These are phyloP conservation scores for Hirudo medicinalis DNA, from an alignment of 1,140 invertebrate genomes.

Conservation along the genomic window DNA sequence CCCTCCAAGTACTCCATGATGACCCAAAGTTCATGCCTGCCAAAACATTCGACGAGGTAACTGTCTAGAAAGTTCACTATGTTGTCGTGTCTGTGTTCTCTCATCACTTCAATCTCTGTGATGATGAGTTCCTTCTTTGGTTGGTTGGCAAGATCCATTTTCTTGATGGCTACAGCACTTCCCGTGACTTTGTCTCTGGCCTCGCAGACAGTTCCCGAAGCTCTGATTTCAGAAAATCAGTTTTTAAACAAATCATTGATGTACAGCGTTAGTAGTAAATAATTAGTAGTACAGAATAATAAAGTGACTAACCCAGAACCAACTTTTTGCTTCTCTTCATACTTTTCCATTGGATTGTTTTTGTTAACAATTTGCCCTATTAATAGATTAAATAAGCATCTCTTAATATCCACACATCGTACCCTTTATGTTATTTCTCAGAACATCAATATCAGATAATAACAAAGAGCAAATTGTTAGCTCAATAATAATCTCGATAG, in stretches of 20 bases:
- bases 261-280: not conserved
- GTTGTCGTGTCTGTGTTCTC: slow-evolving; percentile 39
- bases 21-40: slow-evolving; percentile 55
- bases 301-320: slow-evolving; percentile 34
- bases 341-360: slow-evolving; percentile 34
- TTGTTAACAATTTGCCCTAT: slow-evolving; percentile 32
- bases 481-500: too few species aligned
- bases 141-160: slow-evolving; percentile 44
- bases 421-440: too few species aligned
- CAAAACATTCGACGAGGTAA: slow-evolving; percentile 73
- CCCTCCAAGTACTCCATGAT: slow-evolving; percentile 48
- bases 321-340: slow-evolving; percentile 34
- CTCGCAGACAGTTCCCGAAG: slow-evolving; percentile 42
- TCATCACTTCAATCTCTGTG: slow-evolving; percentile 45
- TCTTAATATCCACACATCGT: too few species aligned
- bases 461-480: too few species aligned
- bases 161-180: slow-evolving; percentile 44
- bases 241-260: not conserved
- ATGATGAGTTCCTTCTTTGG: slow-evolving; percentile 46
- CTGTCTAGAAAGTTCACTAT: slow-evolving; percentile 46
- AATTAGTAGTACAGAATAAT: too few species aligned
- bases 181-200: slow-evolving; percentile 31
- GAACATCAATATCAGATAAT: too few species aligned
- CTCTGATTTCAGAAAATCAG: slow-evolving; percentile 28
- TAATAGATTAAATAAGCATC: too few species aligned